phyloP scores from a whole-genome alignment of 2,797 vertebrate species.

The Oreortyx pictus region DNA sequence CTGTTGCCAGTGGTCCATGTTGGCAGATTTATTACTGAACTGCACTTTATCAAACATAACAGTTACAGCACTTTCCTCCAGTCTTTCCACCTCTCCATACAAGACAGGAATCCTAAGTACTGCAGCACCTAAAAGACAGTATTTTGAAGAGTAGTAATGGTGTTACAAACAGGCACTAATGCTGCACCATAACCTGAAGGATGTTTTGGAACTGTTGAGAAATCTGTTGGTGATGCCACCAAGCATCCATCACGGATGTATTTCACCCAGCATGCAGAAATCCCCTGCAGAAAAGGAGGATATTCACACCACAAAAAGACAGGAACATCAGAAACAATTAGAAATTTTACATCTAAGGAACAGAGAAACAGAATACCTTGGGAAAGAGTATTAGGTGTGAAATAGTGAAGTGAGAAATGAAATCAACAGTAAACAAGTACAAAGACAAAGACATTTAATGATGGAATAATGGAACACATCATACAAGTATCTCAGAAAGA shows the following conservation, averaged over 20 bases:
- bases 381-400: background rate
- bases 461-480: background rate
- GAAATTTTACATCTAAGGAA: background rate
- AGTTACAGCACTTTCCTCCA: slow-evolving; percentile 92
- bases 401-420: background rate
- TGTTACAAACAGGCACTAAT: background rate
- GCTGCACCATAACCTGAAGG: background rate
- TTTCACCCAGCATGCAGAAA: background rate
- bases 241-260: background rate
- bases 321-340: background rate
- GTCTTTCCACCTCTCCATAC: slow-evolving; percentile 91
- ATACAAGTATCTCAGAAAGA: background rate
- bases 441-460: background rate
- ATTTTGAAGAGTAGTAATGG: background rate
- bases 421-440: background rate
- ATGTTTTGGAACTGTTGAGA: background rate
- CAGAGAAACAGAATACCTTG: background rate
- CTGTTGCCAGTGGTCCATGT: slow-evolving; percentile 92
- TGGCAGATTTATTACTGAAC: slow-evolving; percentile 86
- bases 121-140: slow-evolving; percentile 80
- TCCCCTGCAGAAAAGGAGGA: background rate
- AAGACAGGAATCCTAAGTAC: slow-evolving; percentile 91
- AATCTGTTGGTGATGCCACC: background rate
- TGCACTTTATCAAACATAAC: slow-evolving; percentile 91
- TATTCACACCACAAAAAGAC: background rate